Base-by-base conservation (phyloP, 1,140 invertebrate species). In the Drosophila cardini region DNA sequence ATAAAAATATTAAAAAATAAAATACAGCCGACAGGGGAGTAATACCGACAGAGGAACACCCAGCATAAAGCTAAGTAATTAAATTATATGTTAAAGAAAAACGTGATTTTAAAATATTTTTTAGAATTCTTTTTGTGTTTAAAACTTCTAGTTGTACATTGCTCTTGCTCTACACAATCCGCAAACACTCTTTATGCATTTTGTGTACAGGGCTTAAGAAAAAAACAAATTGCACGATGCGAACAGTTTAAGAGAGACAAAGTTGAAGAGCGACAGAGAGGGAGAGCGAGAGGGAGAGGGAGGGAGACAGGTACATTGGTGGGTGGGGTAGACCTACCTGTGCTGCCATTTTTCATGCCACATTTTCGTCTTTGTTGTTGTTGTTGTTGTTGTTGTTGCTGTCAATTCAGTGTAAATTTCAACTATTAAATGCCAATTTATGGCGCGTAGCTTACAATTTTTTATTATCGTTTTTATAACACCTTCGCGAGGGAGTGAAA, bases 401-500 rank as follows among this genome's bases (percentile, higher is more conserved):
- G 84, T 87, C 83, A 87, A 80, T 87, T 89, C 84, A 75, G 84
- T 77, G 84, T 87, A 87, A 89, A 89, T 83, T 87, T 87, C 84
- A 87, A 87, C 84, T 87, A 87, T 87, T 87, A 87, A 87, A 87
- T 87, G 84, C 84, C 84, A 78, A 89, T 89, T 89, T 89, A 89
- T 89, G 80, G 84, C 77, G 84, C 84, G 82, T 89, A 89, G 84
- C 73, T 83, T 89, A 89, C 87, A 80, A 89, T 89, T 89, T 85
- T 87, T 89, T 89, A 89, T 89, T 87, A 87, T 87, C 79, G 72
- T 61, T 75, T 87, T 87, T 87, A 87, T 87, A 87, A 87, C 83
- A 87, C 83, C 84, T 87, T 72, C 76, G 32, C 52, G 26, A 16
- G 10, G 0, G 38, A 3, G n/a, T 6, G 26, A 11, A 6, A 21